A percentile compares a stretch with the other conserved stretches of the same genome.
These are phyloP conservation scores for Phalloptychus januarius DNA, from an alignment of 2,797 vertebrate species.

Conservation along the genomic window DNA sequence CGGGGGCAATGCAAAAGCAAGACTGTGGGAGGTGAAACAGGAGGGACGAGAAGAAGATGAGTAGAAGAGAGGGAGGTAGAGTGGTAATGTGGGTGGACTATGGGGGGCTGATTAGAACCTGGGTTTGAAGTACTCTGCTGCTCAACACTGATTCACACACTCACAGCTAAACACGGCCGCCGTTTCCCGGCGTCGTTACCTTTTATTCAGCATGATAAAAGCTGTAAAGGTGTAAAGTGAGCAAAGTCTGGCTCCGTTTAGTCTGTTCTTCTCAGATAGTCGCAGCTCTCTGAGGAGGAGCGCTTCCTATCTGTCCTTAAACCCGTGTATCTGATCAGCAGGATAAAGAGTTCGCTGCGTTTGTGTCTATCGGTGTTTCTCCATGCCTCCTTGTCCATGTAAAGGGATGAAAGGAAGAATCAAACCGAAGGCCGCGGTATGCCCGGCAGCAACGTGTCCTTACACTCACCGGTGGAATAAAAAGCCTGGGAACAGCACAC, in stretches of 20 bases:
- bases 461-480: conserved; percentile 45
- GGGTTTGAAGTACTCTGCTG: conserved; percentile 70
- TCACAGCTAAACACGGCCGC: conserved; percentile 16
- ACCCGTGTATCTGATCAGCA: conserved; percentile 48
- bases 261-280: conserved; percentile 69
- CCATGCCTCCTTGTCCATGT: not conserved
- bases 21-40: conserved; percentile 32
- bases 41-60: conserved; percentile 58
- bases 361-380: conserved; percentile 9
- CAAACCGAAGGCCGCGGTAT: conserved; percentile 27
- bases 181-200: conserved; percentile 48
- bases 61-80: conserved; percentile 40
- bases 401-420: conserved; percentile 21
- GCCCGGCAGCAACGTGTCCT: conserved; percentile 34
- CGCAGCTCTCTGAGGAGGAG: conserved; percentile 68
- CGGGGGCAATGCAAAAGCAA: conserved; percentile 30
- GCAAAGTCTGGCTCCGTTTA: conserved; percentile 52
- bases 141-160: conserved; percentile 45
- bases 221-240: conserved; percentile 55
- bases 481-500: conserved; percentile 22
- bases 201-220: conserved; percentile 62
- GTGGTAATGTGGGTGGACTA: conserved; percentile 72
- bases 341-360: conserved; percentile 45
- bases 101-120: conserved; percentile 75
- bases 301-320: conserved; percentile 69